phyloP scores from a whole-genome alignment of 2,888 invertebrate genomes.

The Balanococcus diminutus region DNA sequence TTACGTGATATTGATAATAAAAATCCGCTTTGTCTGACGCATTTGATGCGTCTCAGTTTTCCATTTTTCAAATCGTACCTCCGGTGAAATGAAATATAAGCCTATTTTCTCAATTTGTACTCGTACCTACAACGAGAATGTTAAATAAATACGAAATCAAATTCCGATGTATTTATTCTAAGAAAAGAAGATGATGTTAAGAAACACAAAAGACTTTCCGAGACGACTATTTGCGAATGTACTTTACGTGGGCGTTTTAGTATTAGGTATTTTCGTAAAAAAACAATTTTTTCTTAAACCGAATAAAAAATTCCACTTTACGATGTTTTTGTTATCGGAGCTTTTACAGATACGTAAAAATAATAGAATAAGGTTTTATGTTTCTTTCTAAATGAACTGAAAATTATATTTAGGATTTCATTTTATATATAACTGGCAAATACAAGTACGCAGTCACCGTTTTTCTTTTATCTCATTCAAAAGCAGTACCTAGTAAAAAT shows the following conservation, averaged over 20 bases:
- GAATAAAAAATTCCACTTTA: not conserved
- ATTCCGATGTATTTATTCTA: not conserved
- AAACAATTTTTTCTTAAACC: not conserved
- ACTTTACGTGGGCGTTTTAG: not conserved
- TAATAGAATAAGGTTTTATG: conserved; percentile 2
- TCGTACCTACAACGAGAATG: not conserved
- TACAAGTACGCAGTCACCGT: not conserved
- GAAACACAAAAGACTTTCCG: not conserved
- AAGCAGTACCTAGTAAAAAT: not conserved
- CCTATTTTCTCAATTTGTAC: not conserved
- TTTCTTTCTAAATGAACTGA: not conserved
- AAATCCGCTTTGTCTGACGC: too few relatives aligned
- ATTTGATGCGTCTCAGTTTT: too few relatives aligned
- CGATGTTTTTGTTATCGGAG: not conserved
- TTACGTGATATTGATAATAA: too few relatives aligned
- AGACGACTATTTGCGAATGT: not conserved
- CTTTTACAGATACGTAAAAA: not conserved
- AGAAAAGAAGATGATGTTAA: not conserved
- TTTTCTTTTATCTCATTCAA: not conserved
- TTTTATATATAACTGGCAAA: not conserved
- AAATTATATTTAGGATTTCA: conserved; percentile 10
- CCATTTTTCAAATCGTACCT: too few relatives aligned
- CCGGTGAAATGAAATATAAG: not conserved
- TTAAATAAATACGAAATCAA: not conserved
- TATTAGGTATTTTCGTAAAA: not conserved